Conservation (phyloP, 2,113 vertebrate genomes). For the Egretta garzetta region DNA sequence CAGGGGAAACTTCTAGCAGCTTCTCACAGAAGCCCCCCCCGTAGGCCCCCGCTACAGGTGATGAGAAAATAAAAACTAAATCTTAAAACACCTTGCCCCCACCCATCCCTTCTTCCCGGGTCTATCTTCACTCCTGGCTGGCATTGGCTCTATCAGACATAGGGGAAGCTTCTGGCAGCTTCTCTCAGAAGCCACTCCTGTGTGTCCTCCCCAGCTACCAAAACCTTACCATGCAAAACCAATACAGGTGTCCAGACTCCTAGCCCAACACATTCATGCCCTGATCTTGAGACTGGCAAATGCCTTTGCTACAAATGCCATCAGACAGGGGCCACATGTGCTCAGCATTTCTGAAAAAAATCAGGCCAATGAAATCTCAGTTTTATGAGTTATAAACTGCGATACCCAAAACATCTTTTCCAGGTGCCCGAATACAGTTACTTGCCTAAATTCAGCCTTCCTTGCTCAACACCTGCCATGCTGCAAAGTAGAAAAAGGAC, state of each 20-base stretch:
- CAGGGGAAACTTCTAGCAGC: no score
- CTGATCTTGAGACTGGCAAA: background rate
- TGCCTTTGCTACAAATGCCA: background rate
- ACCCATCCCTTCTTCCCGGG: no score
- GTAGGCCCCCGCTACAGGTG: no score
- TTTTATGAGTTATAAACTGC: background rate
- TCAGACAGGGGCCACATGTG: background rate
- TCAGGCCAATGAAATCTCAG: background rate
- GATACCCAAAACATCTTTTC: background rate
- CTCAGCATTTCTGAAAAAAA: background rate
- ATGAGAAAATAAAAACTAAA: no score
- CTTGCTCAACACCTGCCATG: background rate
- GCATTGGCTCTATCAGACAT: no score
- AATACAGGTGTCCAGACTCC: background rate
- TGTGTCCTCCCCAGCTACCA: no score
- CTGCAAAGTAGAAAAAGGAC: fast-evolving
- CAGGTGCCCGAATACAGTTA: background rate
- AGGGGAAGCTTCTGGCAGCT: no score
- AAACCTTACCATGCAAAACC: no score
- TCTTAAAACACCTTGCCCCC: no score
- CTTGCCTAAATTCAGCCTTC: background rate
- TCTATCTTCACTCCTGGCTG: no score
- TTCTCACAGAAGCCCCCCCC: no score
- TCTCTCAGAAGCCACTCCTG: no score
- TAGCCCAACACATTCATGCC: background rate